phyloP scores from a whole-genome alignment of 2,797 vertebrate genomes.

The Mormyrus hasselquistii region DNA sequence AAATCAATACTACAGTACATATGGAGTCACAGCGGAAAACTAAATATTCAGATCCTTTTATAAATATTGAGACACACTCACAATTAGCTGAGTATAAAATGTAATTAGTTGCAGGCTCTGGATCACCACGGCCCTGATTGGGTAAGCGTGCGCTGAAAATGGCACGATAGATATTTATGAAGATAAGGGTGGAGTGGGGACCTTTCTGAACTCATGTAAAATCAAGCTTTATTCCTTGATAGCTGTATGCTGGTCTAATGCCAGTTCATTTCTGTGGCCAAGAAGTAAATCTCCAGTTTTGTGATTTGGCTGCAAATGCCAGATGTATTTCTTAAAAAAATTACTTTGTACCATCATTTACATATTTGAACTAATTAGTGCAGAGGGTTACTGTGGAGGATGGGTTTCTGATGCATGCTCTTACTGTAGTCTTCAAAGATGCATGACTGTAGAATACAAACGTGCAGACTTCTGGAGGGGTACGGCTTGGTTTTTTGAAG shows the following conservation, averaged over 20 bases:
- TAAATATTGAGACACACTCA: background rate
- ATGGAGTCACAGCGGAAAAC: background rate
- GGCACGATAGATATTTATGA: conserved; percentile 12
- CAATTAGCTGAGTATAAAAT: background rate
- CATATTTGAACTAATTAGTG: background rate
- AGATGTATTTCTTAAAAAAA: background rate
- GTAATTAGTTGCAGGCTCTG: background rate
- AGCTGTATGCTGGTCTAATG: background rate
- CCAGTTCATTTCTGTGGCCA: background rate
- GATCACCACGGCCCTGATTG: background rate
- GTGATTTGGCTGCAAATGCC: background rate
- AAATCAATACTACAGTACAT: background rate
- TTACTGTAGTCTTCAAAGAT: background rate
- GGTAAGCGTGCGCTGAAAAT: background rate
- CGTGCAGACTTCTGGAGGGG: background rate
- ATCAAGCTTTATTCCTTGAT: background rate
- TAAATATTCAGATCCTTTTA: conserved; percentile 15
- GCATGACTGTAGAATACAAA: background rate
- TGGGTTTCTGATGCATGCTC: background rate
- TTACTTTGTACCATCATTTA: background rate
- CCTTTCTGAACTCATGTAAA: background rate
- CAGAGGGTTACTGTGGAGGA: background rate
- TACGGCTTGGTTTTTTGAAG: background rate
- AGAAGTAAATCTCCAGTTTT: background rate
- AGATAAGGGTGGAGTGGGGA: background rate